These are phyloP conservation scores for Acomys russatus DNA, from an alignment of 2,797 vertebrate species.

Conservation along the genomic window DNA sequence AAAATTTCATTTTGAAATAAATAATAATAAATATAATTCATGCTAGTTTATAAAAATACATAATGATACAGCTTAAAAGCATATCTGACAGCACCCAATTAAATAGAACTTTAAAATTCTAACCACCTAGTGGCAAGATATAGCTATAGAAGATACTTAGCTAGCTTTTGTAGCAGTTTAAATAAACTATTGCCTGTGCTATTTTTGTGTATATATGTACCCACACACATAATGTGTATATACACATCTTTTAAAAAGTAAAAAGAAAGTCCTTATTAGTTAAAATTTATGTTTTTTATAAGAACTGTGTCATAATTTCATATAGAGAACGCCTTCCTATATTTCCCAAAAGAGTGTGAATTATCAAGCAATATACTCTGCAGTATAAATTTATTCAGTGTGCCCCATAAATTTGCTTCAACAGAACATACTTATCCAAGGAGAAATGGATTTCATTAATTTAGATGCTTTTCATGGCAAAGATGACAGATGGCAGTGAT, in stretches of 20 bases:
- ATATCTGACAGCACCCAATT: neutral
- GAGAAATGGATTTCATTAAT: constrained; percentile 29
- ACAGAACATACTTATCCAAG: constrained; percentile 21
- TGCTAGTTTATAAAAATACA: neutral
- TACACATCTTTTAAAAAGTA: neutral
- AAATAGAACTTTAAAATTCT: constrained; percentile 35
- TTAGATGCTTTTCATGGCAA: constrained; percentile 12
- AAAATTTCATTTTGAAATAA: neutral
- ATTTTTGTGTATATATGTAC: neutral
- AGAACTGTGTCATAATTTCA: neutral
- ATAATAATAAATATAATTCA: neutral
- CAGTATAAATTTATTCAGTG: constrained; percentile 4
- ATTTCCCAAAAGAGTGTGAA: constrained; percentile 26
- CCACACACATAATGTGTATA: neutral
- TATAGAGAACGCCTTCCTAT: constrained; percentile 5
- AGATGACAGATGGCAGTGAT: neutral
- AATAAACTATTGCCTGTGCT: neutral
- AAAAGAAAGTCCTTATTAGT: neutral
- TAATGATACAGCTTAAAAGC: neutral
- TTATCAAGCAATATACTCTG: constrained; percentile 10
- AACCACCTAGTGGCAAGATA: neutral
- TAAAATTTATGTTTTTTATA: constrained; percentile 17
- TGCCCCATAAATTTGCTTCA: neutral
- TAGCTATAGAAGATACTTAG: neutral
- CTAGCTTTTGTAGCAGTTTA: neutral